Evolutionary conservation across 2,888 invertebrate genomes (phyloP).

Genomic region (Caenorhabditis imperialis): DNA sequence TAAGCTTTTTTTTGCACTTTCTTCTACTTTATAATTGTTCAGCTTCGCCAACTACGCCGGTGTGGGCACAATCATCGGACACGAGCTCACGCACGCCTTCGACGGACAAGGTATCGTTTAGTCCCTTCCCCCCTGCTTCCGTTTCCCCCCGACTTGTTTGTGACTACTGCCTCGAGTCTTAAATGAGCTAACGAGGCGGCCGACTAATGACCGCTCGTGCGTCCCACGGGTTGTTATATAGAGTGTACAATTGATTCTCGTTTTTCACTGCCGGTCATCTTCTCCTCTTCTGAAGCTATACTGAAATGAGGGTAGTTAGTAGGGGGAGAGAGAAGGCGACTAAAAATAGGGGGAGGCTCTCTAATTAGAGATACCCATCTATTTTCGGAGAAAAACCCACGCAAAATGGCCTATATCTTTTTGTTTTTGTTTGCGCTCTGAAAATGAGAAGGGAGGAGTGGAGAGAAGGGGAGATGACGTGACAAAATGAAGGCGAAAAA

Average conservation of each 20-base stretch:
- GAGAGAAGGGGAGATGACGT: slow-evolving; percentile 2
- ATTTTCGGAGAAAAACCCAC: slow-evolving; percentile 34
- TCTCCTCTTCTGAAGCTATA: slow-evolving; percentile 9
- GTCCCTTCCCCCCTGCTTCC: background rate
- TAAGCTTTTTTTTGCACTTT: slow-evolving; percentile 33
- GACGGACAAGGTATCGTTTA: slow-evolving; percentile 54
- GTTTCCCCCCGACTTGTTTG: background rate
- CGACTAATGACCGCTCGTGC: slow-evolving; percentile 27
- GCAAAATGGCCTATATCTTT: slow-evolving; percentile 16
- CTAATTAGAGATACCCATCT: slow-evolving; percentile 37
- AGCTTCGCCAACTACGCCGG: slow-evolving; percentile 63
- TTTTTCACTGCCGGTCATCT: background rate
- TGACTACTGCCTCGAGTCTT: slow-evolving; percentile 3
- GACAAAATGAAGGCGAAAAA: too few species aligned
- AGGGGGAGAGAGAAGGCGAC: background rate
- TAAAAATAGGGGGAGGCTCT: slow-evolving; percentile 12
- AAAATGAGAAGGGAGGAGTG: too few species aligned
- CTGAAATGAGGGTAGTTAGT: slow-evolving; percentile 28
- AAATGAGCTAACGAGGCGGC: slow-evolving; percentile 35
- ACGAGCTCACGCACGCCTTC: slow-evolving; percentile 63
- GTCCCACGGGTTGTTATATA: slow-evolving; percentile 15
- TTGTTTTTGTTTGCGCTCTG: slow-evolving; percentile 2
- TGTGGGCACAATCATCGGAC: slow-evolving; percentile 55
- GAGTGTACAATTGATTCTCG: slow-evolving; percentile 10
- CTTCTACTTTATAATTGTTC: too few species aligned